phyloP scores from a whole-genome alignment of 2,888 invertebrate species.

The Euzophera pinguis region DNA sequence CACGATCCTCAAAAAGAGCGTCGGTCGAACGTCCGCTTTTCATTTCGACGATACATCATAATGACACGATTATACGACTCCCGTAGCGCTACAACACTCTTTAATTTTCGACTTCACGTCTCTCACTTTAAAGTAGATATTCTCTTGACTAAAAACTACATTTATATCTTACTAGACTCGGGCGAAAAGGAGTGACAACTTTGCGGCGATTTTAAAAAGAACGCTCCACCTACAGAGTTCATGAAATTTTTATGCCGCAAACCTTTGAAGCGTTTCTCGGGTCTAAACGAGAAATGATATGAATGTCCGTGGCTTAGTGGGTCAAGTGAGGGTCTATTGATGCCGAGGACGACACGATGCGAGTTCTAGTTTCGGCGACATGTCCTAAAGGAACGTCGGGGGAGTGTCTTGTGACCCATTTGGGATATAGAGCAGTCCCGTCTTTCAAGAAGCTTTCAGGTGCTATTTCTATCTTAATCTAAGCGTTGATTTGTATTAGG shows the following conservation, averaged over 20 bases:
- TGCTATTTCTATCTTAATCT: too few relatives aligned
- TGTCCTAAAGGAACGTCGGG: constrained; percentile 35
- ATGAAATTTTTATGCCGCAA: constrained; percentile 56
- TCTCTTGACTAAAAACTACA: constrained; percentile 21
- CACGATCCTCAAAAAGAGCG: constrained; percentile 41
- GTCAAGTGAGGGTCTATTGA: constrained; percentile 62
- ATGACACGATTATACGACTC: constrained; percentile 26
- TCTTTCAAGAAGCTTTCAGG: constrained; percentile 13
- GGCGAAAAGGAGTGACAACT: constrained; percentile 34
- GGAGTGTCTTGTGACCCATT: constrained; percentile 26
- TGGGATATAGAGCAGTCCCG: constrained; percentile 16
- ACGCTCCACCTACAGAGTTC: constrained; percentile 40
- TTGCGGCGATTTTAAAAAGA: constrained; percentile 46
- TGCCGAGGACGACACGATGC: constrained; percentile 41
- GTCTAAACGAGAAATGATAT: constrained; percentile 55
- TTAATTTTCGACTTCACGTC: constrained; percentile 28
- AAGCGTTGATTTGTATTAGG: too few relatives aligned
- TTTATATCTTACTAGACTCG: constrained; percentile 32
- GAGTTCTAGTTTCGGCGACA: constrained; percentile 41
- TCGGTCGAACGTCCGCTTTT: constrained; percentile 34
- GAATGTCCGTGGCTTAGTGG: constrained; percentile 58
- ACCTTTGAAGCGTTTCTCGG: constrained; percentile 52
- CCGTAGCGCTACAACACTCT: constrained; percentile 11
- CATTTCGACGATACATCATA: constrained; percentile 29
- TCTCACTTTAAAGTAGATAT: constrained; percentile 30